Conservation (phyloP, 2,888 invertebrate genomes). For the Cantharis flavilabris region DNA sequence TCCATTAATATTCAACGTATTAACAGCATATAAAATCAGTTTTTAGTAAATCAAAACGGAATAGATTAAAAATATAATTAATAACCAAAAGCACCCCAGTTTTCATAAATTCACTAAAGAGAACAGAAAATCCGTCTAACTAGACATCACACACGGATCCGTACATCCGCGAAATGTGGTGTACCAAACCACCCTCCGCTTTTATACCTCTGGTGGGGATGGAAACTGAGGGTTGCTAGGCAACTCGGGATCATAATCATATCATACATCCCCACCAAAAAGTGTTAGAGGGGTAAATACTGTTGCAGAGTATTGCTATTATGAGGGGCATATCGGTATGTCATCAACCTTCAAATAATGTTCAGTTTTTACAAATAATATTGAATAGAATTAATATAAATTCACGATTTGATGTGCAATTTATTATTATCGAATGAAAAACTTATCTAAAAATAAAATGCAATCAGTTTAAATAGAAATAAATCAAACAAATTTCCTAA, state of each 20-base stretch:
- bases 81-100: slow-evolving; percentile 21
- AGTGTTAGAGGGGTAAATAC: slow-evolving; percentile 29
- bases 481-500: neutral
- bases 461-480: neutral
- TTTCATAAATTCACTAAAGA: slow-evolving; percentile 15
- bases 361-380: slow-evolving; percentile 20
- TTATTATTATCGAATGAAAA: neutral
- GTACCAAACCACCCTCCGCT: slow-evolving; percentile 47
- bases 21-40: slow-evolving; percentile 4
- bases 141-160: slow-evolving; percentile 32
- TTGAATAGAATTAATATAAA: slow-evolving; percentile 10
- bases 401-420: neutral
- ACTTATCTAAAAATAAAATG: neutral
- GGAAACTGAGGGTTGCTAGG: slow-evolving; percentile 54
- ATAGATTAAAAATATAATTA: slow-evolving; percentile 8
- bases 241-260: slow-evolving; percentile 57
- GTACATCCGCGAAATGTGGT: slow-evolving; percentile 46
- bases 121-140: slow-evolving; percentile 28
- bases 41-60: slow-evolving; percentile 12
- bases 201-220: slow-evolving; percentile 52
- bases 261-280: slow-evolving; percentile 47
- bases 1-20: slow-evolving; percentile 10
- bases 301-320: slow-evolving; percentile 33
- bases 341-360: slow-evolving; percentile 25
- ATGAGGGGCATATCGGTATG: slow-evolving; percentile 32